A percentile compares a stretch with the other conserved stretches of the same genome.
These are phyloP conservation scores for Plestiodon gilberti DNA, from an alignment of 2,113 vertebrate genomes.

Conservation along the genomic window DNA sequence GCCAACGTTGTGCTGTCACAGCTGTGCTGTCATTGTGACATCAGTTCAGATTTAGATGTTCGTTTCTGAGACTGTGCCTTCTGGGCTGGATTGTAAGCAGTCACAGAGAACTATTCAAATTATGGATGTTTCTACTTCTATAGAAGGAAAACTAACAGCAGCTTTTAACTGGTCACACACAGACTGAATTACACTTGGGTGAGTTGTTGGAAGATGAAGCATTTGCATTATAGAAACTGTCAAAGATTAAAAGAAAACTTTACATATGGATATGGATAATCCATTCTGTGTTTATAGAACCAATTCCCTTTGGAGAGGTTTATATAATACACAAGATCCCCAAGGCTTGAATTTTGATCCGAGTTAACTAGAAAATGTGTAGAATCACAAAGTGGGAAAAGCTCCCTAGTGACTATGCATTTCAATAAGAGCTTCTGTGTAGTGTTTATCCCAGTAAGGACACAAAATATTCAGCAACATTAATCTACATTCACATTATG, in stretches of 20 bases:
- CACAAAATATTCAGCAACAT: conserved; percentile 18
- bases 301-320: conserved; percentile 1
- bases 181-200: conserved; percentile 12
- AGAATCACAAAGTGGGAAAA: neutral
- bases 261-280: conserved; percentile 24
- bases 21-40: no score
- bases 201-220: neutral
- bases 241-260: conserved; percentile 35
- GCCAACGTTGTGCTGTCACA: no score
- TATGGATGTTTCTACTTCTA: neutral
- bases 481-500: conserved; percentile 15
- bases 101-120: neutral
- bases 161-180: neutral
- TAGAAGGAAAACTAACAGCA: neutral
- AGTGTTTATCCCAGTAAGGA: conserved; percentile 17
- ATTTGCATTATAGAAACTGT: conserved; percentile 22
- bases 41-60: no score
- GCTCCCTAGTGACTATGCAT: neutral
- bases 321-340: neutral
- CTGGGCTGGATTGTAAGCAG: neutral
- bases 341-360: conserved; percentile 15
- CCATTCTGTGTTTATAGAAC: neutral
- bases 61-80: neutral
- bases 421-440: neutral
- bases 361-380: neutral